phyloP scores from a whole-genome alignment of 2,113 vertebrate species.

The Spea multiplicata region DNA sequence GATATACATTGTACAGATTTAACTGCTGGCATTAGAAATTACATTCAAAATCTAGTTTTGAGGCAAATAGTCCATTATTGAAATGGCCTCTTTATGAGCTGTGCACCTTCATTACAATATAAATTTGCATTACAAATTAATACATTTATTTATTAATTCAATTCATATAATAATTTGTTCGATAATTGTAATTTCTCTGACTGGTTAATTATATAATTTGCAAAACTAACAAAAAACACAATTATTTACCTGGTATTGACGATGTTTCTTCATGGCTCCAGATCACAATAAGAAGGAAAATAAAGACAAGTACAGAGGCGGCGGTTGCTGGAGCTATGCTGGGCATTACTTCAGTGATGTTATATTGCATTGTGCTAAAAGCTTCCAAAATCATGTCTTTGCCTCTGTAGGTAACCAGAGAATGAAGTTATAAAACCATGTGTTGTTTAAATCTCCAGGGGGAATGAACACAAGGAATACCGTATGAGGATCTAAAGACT shows the following conservation, averaged over 20 bases:
- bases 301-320: slow-evolving; percentile 67
- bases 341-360: slow-evolving; percentile 54
- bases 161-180: too few species aligned
- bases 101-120: too few species aligned
- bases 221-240: not conserved
- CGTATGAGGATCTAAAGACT: slow-evolving; percentile 9
- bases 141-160: too few species aligned
- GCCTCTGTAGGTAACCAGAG: not conserved
- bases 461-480: not conserved
- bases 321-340: slow-evolving; percentile 54
- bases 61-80: too few species aligned
- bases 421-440: not conserved
- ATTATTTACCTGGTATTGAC: slow-evolving; percentile 76
- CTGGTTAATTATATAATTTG: too few species aligned
- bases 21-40: too few species aligned
- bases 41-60: too few species aligned
- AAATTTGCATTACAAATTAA: too few species aligned
- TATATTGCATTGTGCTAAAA: slow-evolving; percentile 58
- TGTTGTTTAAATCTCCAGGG: slow-evolving; percentile 3
- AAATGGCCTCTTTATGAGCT: too few species aligned
- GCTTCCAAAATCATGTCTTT: slow-evolving; percentile 58
- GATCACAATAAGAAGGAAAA: slow-evolving; percentile 66
- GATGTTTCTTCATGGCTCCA: slow-evolving; percentile 67
- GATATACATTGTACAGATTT: too few species aligned
- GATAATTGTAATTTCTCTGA: too few species aligned